Evolutionary conservation across 2,888 invertebrate species (phyloP), one percentile per base, ranked within the genome.

Genomic region (Hirtodrosophila histrioides): DNA sequence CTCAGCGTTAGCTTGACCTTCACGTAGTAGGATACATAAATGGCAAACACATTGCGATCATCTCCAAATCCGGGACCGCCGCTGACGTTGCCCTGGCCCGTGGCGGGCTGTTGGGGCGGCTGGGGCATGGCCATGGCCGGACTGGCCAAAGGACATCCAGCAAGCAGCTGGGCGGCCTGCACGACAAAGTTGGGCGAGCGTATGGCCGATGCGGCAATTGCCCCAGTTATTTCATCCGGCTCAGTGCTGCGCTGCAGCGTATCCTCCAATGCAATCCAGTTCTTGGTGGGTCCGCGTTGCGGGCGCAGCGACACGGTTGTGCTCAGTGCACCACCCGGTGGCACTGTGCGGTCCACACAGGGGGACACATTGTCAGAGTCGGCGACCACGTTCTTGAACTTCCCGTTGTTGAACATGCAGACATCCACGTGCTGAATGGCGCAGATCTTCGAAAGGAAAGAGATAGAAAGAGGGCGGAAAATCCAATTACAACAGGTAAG

Each of bases 391-490:
- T 97, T 97, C 92, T 97, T 97, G 92, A 97, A 97, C 92, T 97
- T 97, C 0, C 97, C 97, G 88, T 97, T 97, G 76, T 97, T 97
- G 92, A 98, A 97, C 96, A 98, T 97, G 92, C 97, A 97, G 0
- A 98, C 97, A 89, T 97, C 97, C 24, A 97, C 97, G 91, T 97
- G 96, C 89, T 97, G 97, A 3, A 97, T 95, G 58, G 97, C 94
- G 88, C 96, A 94, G 4, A 96, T 94, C 97, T 97, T 92, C 7
- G 33, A 4, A 5, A 36, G 29, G 35, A 23, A 37, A 29, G 24
- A 6, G 9, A 9, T 9, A 11, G 31, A 46, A 6, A 48, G 23
- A 36, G 87, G 12, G 29, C 39, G 63, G 27, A 0, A 5, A 11
- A 9, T 27, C 7, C 6, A 6, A 23, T 3, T 31, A 31, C 8